Evolutionary conservation across 64 coral and sea anemone species (phyloP).

Genomic region (Montipora capricornis): DNA sequence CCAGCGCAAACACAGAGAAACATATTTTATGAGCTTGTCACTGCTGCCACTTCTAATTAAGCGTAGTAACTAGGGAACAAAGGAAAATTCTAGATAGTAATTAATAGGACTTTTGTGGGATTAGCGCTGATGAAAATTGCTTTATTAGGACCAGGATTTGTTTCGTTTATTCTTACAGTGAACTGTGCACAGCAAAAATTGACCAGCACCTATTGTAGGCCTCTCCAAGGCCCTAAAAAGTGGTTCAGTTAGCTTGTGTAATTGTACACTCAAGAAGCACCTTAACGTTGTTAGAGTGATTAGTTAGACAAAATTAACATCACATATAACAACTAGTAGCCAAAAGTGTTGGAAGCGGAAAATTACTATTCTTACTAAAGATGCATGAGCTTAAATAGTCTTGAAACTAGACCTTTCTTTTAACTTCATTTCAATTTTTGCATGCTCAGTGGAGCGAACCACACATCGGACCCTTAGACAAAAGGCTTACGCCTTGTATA

Average conservation of each 20-base stretch:
- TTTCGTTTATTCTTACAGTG: background rate
- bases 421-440: too few species aligned
- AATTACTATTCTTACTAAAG: background rate
- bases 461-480: too few species aligned
- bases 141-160: background rate
- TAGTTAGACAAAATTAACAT: too few species aligned
- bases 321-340: too few species aligned
- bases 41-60: conserved; percentile 24
- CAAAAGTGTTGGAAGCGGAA: too few species aligned
- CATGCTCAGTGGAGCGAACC: too few species aligned
- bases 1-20: conserved; percentile 11
- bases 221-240: too few species aligned
- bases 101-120: conserved; percentile 29
- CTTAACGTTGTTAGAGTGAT: too few species aligned
- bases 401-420: background rate
- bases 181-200: background rate
- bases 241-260: too few species aligned
- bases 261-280: too few species aligned
- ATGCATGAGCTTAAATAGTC: background rate
- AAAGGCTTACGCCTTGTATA: background rate
- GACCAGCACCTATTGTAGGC: background rate
- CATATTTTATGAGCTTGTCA: conserved; percentile 32
- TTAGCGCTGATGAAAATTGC: conserved; percentile 34
- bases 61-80: conserved; percentile 32
- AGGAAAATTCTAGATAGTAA: background rate